Percentiles rank a stretch among this genome's conserved stretches.
phyloP scores from a whole-genome alignment of 2,797 vertebrate genomes.

The Dryobates pubescens region DNA sequence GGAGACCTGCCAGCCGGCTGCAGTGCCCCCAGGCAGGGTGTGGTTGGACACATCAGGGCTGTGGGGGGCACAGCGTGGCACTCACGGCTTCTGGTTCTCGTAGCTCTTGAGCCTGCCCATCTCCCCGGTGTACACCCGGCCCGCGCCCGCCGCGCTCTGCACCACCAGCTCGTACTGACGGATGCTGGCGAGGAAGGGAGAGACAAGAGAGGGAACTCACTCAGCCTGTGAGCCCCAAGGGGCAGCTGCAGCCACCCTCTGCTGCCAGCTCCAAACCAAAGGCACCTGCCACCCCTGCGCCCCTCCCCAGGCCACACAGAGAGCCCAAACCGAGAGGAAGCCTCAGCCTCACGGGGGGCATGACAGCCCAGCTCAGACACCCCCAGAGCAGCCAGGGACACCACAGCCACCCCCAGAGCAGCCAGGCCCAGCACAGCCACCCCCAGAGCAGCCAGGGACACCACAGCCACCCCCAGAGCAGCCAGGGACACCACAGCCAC shows the following conservation, averaged over 20 bases:
- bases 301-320: fast-evolving
- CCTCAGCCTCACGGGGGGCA: not conserved
- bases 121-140: conserved; percentile 92
- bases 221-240: not conserved
- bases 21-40: fast-evolving
- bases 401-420: too few relatives aligned
- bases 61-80: not conserved
- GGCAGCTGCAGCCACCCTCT: not conserved
- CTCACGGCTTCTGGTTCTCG: conserved; percentile 97
- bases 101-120: conserved; percentile 96
- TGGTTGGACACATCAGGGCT: not conserved
- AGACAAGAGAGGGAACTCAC: not conserved
- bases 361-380: not conserved
- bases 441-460: too few relatives aligned
- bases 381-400: too few relatives aligned
- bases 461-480: too few relatives aligned
- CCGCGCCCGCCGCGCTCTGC: conserved; percentile 86
- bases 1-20: not conserved
- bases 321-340: not conserved
- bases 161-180: conserved; percentile 95
- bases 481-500: too few relatives aligned
- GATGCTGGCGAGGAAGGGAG: conserved; percentile 79
- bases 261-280: not conserved
- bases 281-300: fast-evolving
- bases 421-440: too few relatives aligned